Evolutionary conservation across 2,113 vertebrate species (phyloP).

Genomic region (Cepphus grylle): DNA sequence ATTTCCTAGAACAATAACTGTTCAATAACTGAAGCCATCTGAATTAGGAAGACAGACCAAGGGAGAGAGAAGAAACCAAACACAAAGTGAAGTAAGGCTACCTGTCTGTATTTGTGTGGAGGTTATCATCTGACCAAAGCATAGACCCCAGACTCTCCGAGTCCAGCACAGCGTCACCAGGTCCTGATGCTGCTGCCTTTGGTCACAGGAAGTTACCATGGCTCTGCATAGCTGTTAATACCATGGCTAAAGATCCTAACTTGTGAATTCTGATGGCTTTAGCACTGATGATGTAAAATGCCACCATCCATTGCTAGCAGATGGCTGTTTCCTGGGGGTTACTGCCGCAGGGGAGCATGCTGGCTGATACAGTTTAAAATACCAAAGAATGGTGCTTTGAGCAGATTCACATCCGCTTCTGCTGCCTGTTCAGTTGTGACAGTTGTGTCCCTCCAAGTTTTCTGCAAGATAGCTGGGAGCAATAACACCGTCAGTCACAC

Average conservation of each 20-base stretch:
- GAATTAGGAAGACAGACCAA: background rate
- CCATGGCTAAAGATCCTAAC: background rate
- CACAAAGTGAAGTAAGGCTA: background rate
- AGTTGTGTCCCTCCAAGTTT: background rate
- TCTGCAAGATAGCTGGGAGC: background rate
- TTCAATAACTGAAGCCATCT: background rate
- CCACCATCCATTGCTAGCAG: background rate
- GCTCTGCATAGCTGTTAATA: background rate
- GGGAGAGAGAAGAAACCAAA: background rate
- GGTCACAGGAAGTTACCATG: background rate
- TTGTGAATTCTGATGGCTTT: background rate
- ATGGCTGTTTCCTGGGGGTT: background rate
- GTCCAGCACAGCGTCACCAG: background rate
- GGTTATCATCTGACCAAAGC: background rate
- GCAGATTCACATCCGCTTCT: background rate
- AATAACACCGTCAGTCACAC: background rate
- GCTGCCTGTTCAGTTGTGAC: background rate
- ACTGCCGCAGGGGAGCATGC: rapidly evolving
- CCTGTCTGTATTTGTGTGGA: background rate
- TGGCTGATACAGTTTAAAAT: background rate
- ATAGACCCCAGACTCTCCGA: background rate
- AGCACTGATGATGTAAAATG: background rate
- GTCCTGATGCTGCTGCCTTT: background rate
- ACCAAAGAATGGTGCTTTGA: background rate
- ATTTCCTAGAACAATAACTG: background rate